phyloP scores from a whole-genome alignment of 2,888 invertebrate genomes.

The Ametastegia equiseti region DNA sequence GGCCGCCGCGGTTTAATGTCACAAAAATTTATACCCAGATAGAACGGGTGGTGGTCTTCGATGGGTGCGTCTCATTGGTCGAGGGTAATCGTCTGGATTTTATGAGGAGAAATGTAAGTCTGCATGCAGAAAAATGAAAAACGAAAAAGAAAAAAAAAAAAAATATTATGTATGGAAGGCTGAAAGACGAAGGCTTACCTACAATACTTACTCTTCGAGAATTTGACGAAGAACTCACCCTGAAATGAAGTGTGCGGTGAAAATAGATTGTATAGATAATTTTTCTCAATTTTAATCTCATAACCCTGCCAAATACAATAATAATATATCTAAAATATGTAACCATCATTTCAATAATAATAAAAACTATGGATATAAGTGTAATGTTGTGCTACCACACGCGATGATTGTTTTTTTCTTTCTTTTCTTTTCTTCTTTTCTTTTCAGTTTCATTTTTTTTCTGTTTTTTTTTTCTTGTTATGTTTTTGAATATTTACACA shows the following conservation, averaged over 20 bases:
- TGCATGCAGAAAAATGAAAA: no score
- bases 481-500: conserved; percentile 43
- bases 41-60: neutral
- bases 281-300: conserved; percentile 72
- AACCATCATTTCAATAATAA: conserved; percentile 69
- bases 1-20: conserved; percentile 8
- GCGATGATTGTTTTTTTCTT: conserved; percentile 30
- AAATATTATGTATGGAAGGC: neutral
- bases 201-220: neutral
- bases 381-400: conserved; percentile 51
- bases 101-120: conserved; percentile 1
- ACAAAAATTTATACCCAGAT: conserved; percentile 18
- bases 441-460: conserved; percentile 42
- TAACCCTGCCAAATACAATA: conserved; percentile 76
- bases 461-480: conserved; percentile 45
- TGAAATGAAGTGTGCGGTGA: conserved; percentile 17
- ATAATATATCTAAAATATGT: conserved; percentile 72
- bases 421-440: neutral
- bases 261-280: conserved; percentile 3
- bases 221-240: no score
- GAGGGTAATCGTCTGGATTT: conserved; percentile 1
- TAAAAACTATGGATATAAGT: conserved; percentile 66
- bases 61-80: neutral
- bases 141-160: no score
- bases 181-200: neutral